Conservation (phyloP, 2,888 invertebrate species). For the Coenonympha arcania region DNA sequence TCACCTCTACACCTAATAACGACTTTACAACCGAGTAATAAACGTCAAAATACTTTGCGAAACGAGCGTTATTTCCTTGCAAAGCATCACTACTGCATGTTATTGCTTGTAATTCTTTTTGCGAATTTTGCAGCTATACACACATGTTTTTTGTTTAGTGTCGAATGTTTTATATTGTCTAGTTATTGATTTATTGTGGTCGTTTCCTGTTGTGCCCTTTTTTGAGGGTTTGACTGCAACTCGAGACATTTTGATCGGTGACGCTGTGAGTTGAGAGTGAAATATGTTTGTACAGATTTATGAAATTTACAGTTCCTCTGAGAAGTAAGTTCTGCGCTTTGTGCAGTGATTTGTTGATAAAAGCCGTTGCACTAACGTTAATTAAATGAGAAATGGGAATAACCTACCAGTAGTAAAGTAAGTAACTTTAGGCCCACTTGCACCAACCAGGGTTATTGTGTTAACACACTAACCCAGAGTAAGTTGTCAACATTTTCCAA, state of each 20-base stretch:
- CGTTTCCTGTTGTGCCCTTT: conserved; percentile 59
- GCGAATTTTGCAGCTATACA: conserved; percentile 55
- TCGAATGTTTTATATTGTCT: conserved; percentile 61
- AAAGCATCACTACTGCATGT: conserved; percentile 68
- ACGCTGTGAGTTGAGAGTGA: conserved; percentile 16
- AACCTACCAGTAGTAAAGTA: too few relatives aligned
- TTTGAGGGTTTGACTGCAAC: conserved; percentile 57
- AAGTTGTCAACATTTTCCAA: too few relatives aligned
- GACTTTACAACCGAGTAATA: conserved; percentile 39
- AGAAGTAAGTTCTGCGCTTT: conserved; percentile 4
- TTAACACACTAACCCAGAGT: too few relatives aligned
- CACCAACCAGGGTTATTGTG: too few relatives aligned
- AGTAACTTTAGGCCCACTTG: too few relatives aligned
- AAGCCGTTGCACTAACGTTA: conserved; percentile 19
- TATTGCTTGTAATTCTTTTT: conserved; percentile 73
- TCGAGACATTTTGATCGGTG: conserved; percentile 40
- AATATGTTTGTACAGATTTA: conserved; percentile 22
- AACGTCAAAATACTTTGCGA: conserved; percentile 36
- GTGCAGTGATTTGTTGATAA: conserved; percentile 20
- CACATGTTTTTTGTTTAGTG: conserved; percentile 48
- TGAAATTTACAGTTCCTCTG: conserved; percentile 18
- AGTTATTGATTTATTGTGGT: conserved; percentile 59
- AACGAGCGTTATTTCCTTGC: conserved; percentile 32
- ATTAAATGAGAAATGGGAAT: conserved; percentile 16
- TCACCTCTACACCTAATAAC: conserved; percentile 41